Conservation (phyloP, 1,140 invertebrate species). For the Probaryconus sp. region DNA sequence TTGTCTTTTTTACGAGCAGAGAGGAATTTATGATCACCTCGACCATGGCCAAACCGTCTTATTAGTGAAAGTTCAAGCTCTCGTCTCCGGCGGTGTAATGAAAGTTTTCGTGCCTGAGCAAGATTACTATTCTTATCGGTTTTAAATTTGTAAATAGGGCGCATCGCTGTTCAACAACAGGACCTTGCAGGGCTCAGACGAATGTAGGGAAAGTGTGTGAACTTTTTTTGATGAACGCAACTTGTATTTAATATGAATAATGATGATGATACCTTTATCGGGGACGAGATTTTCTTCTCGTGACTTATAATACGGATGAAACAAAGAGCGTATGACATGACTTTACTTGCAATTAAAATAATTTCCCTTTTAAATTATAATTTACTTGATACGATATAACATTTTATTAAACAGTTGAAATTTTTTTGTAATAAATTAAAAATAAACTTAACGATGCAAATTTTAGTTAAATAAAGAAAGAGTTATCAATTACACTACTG, state of each 20-base stretch:
- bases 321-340: slow-evolving; percentile 23
- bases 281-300: slow-evolving; percentile 38
- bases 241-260: slow-evolving; percentile 46
- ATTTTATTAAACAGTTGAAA: too few relatives aligned
- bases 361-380: slow-evolving; percentile 45
- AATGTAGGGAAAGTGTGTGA: slow-evolving; percentile 53
- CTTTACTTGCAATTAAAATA: slow-evolving; percentile 18
- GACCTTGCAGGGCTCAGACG: slow-evolving; percentile 42
- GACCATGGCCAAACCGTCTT: slow-evolving; percentile 56
- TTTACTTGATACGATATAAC: neutral
- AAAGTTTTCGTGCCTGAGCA: slow-evolving; percentile 55
- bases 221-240: slow-evolving; percentile 44
- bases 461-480: too few relatives aligned
- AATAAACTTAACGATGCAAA: too few relatives aligned
- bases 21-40: slow-evolving; percentile 60
- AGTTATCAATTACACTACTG: too few relatives aligned
- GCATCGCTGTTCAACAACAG: slow-evolving; percentile 49
- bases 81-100: slow-evolving; percentile 55
- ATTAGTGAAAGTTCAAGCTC: slow-evolving; percentile 61
- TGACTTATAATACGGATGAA: slow-evolving; percentile 28
- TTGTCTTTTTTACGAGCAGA: slow-evolving; percentile 51
- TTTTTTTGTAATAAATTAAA: too few relatives aligned
- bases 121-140: slow-evolving; percentile 61
- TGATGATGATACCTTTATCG: slow-evolving; percentile 43
- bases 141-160: slow-evolving; percentile 60